These are phyloP conservation scores for Rhagologus leucostigma DNA, from an alignment of 2,113 vertebrate genomes.

Conservation along the genomic window DNA sequence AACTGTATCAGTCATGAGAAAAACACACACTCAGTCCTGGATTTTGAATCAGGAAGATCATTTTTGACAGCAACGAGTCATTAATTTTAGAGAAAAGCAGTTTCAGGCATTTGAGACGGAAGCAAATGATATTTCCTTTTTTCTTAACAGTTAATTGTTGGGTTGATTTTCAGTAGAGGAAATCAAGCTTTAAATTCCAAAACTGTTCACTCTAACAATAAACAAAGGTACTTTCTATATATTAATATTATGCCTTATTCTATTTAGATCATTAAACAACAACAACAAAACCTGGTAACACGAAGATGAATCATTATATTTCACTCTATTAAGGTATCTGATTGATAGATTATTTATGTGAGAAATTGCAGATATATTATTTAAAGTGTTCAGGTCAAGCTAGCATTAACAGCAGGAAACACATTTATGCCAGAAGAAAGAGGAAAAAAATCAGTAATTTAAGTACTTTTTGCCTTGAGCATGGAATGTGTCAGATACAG, in stretches of 20 bases:
- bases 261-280: not conserved
- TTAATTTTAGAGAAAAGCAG: not conserved
- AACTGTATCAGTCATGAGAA: not conserved
- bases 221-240: not conserved
- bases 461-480: not conserved
- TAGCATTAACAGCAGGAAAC: not conserved
- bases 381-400: not conserved
- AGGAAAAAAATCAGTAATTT: not conserved
- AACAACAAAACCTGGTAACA: not conserved
- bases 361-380: not conserved
- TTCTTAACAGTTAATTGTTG: not conserved
- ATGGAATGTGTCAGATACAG: not conserved
- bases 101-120: not conserved
- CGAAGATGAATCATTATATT: not conserved
- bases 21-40: not conserved
- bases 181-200: not conserved
- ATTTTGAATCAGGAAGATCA: not conserved
- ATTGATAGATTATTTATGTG: not conserved
- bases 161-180: not conserved
- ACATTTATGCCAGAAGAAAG: not conserved
- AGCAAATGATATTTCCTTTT: not conserved
- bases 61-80: not conserved
- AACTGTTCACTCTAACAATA: not conserved
- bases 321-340: not conserved
- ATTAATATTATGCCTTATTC: not conserved